Evolutionary conservation across 2,888 invertebrate species (phyloP).

Genomic region (Phaonia tiefii): DNA sequence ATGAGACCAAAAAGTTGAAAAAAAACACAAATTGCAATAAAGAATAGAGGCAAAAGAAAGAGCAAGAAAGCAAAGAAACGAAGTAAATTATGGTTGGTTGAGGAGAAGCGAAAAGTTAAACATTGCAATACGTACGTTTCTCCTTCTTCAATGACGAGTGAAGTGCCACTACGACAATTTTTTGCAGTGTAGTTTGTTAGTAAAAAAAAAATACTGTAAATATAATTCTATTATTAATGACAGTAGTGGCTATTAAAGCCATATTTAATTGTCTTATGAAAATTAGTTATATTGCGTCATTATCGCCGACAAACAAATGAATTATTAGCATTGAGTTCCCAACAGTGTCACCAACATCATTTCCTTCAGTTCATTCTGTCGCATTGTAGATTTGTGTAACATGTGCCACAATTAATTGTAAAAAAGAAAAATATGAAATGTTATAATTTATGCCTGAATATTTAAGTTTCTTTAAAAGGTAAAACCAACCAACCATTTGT

Average conservation of each 20-base stretch:
- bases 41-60: background rate
- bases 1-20: background rate
- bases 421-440: background rate
- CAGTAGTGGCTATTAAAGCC: no score
- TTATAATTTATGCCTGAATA: background rate
- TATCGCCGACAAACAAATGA: background rate
- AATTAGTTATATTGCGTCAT: constrained; percentile 24
- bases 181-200: no score
- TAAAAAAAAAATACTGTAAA: no score
- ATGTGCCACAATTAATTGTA: background rate
- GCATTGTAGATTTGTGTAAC: background rate
- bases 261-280: no score
- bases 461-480: background rate
- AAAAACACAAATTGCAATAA: constrained; percentile 13
- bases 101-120: background rate
- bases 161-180: no score
- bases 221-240: no score
- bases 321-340: background rate
- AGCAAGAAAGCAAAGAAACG: background rate
- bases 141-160: no score
- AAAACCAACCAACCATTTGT: background rate
- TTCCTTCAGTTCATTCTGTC: background rate
- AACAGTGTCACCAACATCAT: background rate
- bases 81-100: background rate
- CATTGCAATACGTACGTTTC: no score